A percentile compares a stretch with the other conserved stretches of the same genome.
phyloP scores from a whole-genome alignment of 2,888 invertebrate species.

The Thelaira solivaga region DNA sequence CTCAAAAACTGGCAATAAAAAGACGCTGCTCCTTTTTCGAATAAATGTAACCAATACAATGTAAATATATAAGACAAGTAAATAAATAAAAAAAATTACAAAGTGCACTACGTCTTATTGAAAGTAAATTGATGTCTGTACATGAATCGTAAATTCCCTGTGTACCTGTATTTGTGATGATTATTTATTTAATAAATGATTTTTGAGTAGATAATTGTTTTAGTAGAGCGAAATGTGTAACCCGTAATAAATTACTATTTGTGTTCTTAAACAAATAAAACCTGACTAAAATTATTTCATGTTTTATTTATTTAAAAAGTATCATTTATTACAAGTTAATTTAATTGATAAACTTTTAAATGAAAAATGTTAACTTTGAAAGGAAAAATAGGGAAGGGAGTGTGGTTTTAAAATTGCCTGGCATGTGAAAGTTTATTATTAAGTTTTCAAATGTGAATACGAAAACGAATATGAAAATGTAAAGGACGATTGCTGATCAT shows the following conservation, averaged over 20 bases:
- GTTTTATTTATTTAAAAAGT: too few species aligned
- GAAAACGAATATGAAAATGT: too few species aligned
- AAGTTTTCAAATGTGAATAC: too few species aligned
- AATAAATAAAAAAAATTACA: too few species aligned
- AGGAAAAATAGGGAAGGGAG: too few species aligned
- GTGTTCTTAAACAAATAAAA: constrained; percentile 10
- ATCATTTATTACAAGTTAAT: too few species aligned
- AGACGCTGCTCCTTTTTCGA: background rate
- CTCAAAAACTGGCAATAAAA: constrained; percentile 12
- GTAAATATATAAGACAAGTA: background rate
- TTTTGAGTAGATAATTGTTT: constrained; percentile 8
- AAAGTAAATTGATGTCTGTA: constrained; percentile 17
- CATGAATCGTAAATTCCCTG: background rate
- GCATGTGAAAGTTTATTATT: too few species aligned
- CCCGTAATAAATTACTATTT: background rate
- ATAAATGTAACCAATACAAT: background rate
- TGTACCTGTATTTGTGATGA: constrained; percentile 1
- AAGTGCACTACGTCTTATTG: constrained; percentile 23
- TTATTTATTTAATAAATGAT: background rate
- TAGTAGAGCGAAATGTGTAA: background rate
- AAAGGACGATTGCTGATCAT: too few species aligned
- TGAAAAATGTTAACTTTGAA: too few species aligned
- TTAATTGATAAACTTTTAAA: too few species aligned
- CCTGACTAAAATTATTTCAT: too few species aligned
- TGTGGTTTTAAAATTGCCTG: too few species aligned